Percentiles rank a stretch among this genome's conserved stretches.
phyloP scores from a whole-genome alignment of 37 sponge, comb jelly and placozoan species.

The Amphimedon queenslandica region DNA sequence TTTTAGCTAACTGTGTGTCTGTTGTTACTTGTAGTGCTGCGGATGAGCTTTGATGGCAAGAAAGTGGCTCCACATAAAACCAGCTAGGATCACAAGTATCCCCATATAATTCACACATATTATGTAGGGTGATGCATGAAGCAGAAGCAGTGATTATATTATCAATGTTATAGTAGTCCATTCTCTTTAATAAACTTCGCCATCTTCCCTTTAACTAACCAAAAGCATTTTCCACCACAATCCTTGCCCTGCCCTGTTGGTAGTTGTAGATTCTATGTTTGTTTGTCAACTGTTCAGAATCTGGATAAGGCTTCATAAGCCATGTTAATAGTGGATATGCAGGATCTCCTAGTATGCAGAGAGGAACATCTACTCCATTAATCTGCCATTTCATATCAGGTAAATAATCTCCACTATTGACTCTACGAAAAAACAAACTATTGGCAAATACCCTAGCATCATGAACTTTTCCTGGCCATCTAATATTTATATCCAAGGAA shows the following conservation, averaged over 20 bases:
- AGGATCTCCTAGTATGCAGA: conserved; percentile 46
- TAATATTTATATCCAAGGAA: conserved; percentile 23
- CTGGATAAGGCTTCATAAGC: conserved; percentile 46
- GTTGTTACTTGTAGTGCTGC: background rate
- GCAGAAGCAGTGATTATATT: background rate
- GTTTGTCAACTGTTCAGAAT: background rate
- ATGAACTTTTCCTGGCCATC: conserved; percentile 35
- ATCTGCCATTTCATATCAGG: conserved; percentile 12
- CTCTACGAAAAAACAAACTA: conserved; percentile 13
- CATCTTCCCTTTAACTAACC: conserved; percentile 47
- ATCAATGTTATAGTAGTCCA: conserved; percentile 6
- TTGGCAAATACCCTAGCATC: conserved; percentile 40
- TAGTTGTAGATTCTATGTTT: conserved; percentile 20
- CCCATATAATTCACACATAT: conserved; percentile 10
- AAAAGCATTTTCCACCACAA: conserved; percentile 47
- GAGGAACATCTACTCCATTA: conserved; percentile 11
- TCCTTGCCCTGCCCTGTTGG: conserved; percentile 42
- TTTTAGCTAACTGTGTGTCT: too few species aligned
- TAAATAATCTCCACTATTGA: background rate
- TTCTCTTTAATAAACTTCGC: conserved; percentile 31
- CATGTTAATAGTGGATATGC: conserved; percentile 41
- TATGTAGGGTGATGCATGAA: background rate
- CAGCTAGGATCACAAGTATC: conserved; percentile 12
- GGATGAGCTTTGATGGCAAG: background rate
- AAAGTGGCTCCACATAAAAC: background rate